These are phyloP conservation scores for Rhegmatorhina hoffmannsi DNA, from an alignment of 2,113 vertebrate species.

Conservation along the genomic window DNA sequence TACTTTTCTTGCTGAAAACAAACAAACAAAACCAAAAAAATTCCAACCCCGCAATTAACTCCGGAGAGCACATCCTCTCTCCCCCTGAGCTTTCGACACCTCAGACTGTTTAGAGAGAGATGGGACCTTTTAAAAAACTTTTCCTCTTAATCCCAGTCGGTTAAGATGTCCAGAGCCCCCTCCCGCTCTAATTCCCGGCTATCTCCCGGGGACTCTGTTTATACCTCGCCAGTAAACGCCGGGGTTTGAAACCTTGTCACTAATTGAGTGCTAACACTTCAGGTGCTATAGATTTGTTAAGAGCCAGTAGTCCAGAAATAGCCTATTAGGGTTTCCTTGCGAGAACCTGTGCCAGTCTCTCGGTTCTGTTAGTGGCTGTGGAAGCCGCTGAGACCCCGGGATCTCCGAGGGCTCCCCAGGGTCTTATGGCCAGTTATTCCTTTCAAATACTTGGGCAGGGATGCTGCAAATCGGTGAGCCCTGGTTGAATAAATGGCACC, in stretches of 20 bases:
- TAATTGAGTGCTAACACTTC: conserved; percentile 75
- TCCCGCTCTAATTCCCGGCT: conserved; percentile 38
- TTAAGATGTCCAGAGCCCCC: conserved; percentile 8
- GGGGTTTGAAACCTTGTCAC: conserved; percentile 63
- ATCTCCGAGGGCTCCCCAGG: neutral
- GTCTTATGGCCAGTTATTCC: neutral
- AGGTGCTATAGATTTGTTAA: conserved; percentile 74
- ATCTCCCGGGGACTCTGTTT: conserved; percentile 69
- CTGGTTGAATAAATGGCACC: neutral
- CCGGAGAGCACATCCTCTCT: conserved; percentile 10
- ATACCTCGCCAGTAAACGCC: conserved; percentile 60
- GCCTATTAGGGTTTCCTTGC: conserved; percentile 65
- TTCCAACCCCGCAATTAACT: neutral
- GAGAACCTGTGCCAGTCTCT: conserved; percentile 32
- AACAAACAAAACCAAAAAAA: neutral
- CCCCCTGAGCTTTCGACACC: conserved; percentile 51
- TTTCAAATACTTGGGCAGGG: neutral
- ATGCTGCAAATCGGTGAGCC: neutral
- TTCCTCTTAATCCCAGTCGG: conserved; percentile 35
- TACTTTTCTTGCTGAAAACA: neutral
- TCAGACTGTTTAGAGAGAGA: conserved; percentile 34
- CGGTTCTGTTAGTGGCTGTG: neutral
- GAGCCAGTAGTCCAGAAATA: conserved; percentile 71
- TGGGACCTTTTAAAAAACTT: conserved; percentile 50
- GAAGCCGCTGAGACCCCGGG: neutral